Evolutionary conservation across 2,113 vertebrate genomes (phyloP).

Genomic region (Dolichallabes microphthalmus): DNA sequence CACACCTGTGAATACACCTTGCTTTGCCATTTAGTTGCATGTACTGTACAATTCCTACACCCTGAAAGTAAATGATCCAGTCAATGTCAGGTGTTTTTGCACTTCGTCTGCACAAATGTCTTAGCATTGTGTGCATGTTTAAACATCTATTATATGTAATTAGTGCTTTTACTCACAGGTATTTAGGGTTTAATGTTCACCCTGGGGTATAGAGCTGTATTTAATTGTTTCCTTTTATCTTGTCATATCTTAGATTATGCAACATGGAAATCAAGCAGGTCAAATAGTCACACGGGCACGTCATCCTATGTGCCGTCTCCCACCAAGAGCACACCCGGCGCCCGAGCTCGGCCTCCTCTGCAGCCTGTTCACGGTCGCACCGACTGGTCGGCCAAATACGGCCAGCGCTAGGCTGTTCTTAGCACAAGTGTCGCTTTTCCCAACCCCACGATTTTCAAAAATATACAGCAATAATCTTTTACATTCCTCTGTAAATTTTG

Average conservation of each 20-base stretch:
- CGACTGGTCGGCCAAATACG: slow-evolving; percentile 93
- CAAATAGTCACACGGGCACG: slow-evolving; percentile 69
- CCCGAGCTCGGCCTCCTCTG: slow-evolving; percentile 69
- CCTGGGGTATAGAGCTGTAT: neutral
- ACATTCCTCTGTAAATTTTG: slow-evolving; percentile 49
- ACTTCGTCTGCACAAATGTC: neutral
- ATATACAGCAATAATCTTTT: slow-evolving; percentile 71
- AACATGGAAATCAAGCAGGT: slow-evolving; percentile 80
- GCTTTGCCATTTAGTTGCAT: neutral
- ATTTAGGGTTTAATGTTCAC: slow-evolving; percentile 17
- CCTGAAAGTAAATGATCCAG: neutral
- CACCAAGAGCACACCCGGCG: slow-evolving; percentile 77
- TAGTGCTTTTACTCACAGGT: neutral
- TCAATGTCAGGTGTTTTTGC: neutral
- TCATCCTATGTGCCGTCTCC: slow-evolving; percentile 71
- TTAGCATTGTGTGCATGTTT: neutral
- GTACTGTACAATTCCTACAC: too few relatives aligned
- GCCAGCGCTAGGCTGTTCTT: slow-evolving; percentile 75
- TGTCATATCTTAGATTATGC: slow-evolving; percentile 77
- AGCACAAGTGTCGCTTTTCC: slow-evolving; percentile 61
- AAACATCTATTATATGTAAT: neutral
- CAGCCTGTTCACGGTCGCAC: slow-evolving; percentile 87
- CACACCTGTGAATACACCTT: neutral
- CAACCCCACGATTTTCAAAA: slow-evolving; percentile 37
- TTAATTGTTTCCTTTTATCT: neutral